Conservation (phyloP, 1,140 invertebrate genomes). For the Philopotamus ludificatus region DNA sequence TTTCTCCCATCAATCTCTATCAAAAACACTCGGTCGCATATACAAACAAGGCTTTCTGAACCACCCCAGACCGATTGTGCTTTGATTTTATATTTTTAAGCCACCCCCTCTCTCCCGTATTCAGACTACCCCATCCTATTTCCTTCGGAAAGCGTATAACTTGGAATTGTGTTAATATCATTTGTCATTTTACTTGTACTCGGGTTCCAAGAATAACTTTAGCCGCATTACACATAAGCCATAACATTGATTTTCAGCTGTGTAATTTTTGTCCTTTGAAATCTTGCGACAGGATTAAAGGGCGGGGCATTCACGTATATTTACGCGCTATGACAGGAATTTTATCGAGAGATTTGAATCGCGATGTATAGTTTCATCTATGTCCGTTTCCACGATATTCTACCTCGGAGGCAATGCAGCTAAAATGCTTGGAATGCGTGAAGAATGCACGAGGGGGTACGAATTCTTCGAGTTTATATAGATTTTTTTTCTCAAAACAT, state of each 20-base stretch:
- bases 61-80: conserved; percentile 3
- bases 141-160: neutral
- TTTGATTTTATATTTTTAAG: conserved; percentile 27
- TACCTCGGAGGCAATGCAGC: no score
- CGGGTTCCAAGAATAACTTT: conserved; percentile 18
- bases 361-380: neutral
- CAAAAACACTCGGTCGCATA: conserved; percentile 28
- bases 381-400: neutral
- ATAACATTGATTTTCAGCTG: conserved; percentile 2
- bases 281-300: no score
- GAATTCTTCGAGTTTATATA: neutral
- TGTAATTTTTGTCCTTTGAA: conserved; percentile 4
- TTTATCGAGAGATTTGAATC: neutral
- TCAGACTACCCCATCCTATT: neutral
- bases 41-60: conserved; percentile 4
- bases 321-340: neutral
- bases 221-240: neutral
- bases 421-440: neutral
- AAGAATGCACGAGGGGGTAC: neutral
- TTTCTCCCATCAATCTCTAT: conserved; percentile 31
- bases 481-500: neutral
- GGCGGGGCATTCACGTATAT: no score
- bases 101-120: neutral
- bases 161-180: conserved; percentile 14
- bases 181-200: conserved; percentile 17